phyloP scores from a whole-genome alignment of 2,888 invertebrate species.

The Cerceris ruficornis region DNA sequence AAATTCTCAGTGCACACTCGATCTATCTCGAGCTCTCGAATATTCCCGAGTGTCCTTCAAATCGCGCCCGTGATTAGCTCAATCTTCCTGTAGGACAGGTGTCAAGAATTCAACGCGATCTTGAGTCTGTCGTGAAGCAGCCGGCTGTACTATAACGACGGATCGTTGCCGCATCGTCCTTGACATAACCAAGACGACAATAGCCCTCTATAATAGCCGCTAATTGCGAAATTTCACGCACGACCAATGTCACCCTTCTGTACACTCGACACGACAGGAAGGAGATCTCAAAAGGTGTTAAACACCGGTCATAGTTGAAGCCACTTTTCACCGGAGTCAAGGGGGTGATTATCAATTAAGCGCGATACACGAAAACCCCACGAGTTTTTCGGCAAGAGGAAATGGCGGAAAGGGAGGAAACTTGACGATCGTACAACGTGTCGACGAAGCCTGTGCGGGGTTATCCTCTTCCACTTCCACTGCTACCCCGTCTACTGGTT shows the following conservation, averaged over 20 bases:
- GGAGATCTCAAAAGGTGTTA: too few species aligned
- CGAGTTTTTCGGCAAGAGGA: constrained; percentile 24
- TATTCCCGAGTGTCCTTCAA: too few species aligned
- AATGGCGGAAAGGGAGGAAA: constrained; percentile 44
- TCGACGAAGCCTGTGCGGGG: constrained; percentile 12
- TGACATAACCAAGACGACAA: constrained; percentile 38
- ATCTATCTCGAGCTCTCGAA: too few species aligned
- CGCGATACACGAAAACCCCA: background rate
- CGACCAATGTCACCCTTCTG: background rate
- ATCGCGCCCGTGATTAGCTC: too few species aligned
- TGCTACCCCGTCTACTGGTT: constrained; percentile 14
- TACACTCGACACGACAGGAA: too few species aligned
- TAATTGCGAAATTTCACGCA: constrained; percentile 14
- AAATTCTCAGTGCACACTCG: too few species aligned
- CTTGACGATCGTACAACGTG: constrained; percentile 12
- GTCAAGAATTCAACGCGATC: too few species aligned
- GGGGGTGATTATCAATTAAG: too few species aligned
- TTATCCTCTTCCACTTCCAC: constrained; percentile 17
- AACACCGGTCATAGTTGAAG: too few species aligned
- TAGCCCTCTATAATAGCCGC: background rate
- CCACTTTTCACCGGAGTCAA: too few species aligned
- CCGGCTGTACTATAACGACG: background rate
- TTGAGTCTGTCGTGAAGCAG: too few species aligned
- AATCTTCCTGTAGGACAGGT: too few species aligned
- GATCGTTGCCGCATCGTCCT: constrained; percentile 55